Conservation (phyloP, 2,113 vertebrate genomes). For the Corydoras maculifer region DNA sequence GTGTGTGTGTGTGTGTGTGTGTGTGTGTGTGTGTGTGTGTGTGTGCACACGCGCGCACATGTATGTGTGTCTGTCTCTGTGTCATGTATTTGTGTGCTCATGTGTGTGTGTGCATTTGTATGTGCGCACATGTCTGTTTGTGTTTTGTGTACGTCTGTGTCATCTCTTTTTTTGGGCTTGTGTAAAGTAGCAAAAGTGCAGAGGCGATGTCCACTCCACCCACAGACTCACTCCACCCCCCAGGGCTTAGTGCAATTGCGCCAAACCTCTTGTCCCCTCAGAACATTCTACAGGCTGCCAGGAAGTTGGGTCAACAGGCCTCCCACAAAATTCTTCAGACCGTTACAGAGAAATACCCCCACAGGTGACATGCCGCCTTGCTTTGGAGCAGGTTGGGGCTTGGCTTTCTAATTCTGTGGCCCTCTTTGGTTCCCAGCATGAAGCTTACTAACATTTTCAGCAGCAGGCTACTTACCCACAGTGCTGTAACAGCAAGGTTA, state of each 20-base stretch:
- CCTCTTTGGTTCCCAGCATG: not conserved
- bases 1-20: no score
- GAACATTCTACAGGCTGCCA: constrained; percentile 46
- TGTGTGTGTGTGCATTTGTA: no score
- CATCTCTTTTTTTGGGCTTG: no score
- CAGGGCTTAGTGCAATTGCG: constrained; percentile 4
- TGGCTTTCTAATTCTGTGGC: not conserved
- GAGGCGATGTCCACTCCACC: constrained; percentile 21
- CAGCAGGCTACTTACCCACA: no score
- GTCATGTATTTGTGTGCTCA: no score
- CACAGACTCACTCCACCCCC: constrained; percentile 11
- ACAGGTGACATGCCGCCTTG: constrained; percentile 38
- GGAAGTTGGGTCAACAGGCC: constrained; percentile 51
- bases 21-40: no score
- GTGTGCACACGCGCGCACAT: no score
- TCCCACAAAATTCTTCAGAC: constrained; percentile 54
- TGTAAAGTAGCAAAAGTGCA: constrained; percentile 13
- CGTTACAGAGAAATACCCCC: constrained; percentile 52
- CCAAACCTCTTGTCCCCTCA: constrained; percentile 44
- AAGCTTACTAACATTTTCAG: no score
- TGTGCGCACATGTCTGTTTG: no score
- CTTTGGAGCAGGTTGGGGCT: not conserved
- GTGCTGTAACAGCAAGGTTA: no score
- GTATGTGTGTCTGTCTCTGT: no score
- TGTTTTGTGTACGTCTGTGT: no score